phyloP scores from a whole-genome alignment of 2,888 invertebrate species.

The Sipunculus nudus region DNA sequence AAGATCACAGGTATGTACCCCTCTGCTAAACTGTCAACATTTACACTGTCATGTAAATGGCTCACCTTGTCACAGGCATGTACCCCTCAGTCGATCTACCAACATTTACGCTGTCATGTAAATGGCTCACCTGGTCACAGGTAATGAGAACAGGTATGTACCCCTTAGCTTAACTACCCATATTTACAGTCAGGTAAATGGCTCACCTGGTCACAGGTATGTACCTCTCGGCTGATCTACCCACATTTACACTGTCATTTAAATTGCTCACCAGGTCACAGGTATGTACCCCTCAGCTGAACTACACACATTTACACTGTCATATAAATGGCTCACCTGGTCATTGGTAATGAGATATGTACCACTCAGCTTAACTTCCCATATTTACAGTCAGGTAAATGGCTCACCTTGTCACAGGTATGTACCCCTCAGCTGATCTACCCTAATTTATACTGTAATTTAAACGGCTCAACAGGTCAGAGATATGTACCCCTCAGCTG shows the following conservation, averaged over 20 bases:
- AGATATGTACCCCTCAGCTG: no score
- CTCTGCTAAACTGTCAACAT: slow-evolving; percentile 68
- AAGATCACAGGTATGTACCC: slow-evolving; percentile 65
- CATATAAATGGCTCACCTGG: slow-evolving; percentile 73
- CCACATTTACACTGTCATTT: slow-evolving; percentile 70
- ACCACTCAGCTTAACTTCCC: no score
- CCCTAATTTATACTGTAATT: no score
- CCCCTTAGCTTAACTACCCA: slow-evolving; percentile 69
- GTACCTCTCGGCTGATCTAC: slow-evolving; percentile 70
- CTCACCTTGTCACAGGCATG: slow-evolving; percentile 68
- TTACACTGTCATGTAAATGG: slow-evolving; percentile 71
- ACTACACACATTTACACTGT: slow-evolving; percentile 70
- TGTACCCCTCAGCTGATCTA: no score
- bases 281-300: slow-evolving; percentile 66
- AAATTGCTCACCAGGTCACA: slow-evolving; percentile 70
- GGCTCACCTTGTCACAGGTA: slow-evolving; percentile 66
- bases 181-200: slow-evolving; percentile 71
- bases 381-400: no score
- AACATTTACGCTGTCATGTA: slow-evolving; percentile 70
- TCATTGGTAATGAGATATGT: no score
- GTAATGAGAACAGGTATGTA: no score
- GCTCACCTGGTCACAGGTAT: slow-evolving; percentile 69
- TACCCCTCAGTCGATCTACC: slow-evolving; percentile 71
- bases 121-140: slow-evolving; percentile 69
- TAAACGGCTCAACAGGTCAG: no score